phyloP scores from a whole-genome alignment of 2,113 vertebrate genomes.

The Hylia prasina region DNA sequence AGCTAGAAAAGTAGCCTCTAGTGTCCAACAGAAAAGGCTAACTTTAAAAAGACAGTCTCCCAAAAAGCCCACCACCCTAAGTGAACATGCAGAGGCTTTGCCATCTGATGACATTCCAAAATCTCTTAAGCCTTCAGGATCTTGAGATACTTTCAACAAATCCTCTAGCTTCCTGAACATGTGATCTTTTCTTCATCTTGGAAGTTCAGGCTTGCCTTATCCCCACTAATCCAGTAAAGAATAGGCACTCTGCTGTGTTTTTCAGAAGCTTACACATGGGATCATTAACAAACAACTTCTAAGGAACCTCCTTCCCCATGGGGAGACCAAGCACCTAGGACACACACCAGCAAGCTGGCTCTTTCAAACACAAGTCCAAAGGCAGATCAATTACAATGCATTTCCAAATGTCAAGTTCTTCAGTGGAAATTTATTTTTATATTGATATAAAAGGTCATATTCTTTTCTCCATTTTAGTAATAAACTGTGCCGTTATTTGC shows the following conservation, averaged over 20 bases:
- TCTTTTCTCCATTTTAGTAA: neutral
- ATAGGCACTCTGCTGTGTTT: neutral
- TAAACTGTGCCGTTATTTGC: neutral
- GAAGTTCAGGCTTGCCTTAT: neutral
- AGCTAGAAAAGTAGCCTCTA: neutral
- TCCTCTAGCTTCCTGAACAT: neutral
- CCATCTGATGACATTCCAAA: neutral
- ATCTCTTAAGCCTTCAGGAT: neutral
- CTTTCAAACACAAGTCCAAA: neutral
- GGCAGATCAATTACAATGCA: neutral
- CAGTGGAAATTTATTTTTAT: neutral
- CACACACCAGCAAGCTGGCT: neutral
- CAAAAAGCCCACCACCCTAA: neutral
- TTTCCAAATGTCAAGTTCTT: conserved; percentile 3
- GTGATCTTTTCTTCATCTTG: neutral
- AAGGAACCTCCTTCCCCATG: neutral
- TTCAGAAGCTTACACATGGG: neutral
- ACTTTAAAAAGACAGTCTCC: neutral
- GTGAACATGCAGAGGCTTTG: neutral
- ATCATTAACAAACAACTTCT: neutral
- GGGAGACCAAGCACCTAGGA: neutral
- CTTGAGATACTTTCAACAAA: neutral
- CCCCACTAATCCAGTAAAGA: neutral
- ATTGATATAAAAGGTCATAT: neutral
- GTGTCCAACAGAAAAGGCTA: neutral